Evolutionary conservation across 2,797 vertebrate species (phyloP).

Genomic region (Acrossocheilus fasciatus): DNA sequence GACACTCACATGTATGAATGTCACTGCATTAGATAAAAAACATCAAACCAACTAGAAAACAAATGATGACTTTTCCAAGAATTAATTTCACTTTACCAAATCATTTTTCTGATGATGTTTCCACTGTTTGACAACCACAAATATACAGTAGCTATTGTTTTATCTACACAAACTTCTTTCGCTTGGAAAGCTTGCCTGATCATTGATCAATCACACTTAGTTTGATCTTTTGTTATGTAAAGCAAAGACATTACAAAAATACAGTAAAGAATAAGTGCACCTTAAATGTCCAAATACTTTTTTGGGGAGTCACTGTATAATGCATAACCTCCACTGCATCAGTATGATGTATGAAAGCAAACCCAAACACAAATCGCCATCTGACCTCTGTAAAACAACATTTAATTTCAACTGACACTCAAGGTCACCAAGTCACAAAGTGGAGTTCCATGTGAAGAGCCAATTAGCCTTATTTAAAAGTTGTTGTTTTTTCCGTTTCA

Average conservation of each 20-base stretch:
- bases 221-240: conserved; percentile 3
- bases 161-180: not conserved
- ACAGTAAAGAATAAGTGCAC: not conserved
- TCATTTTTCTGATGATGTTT: not conserved
- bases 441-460: not conserved
- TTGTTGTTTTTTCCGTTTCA: not conserved
- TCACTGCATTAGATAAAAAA: not conserved
- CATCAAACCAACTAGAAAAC: not conserved
- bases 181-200: not conserved
- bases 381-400: not conserved
- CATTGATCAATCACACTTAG: not conserved
- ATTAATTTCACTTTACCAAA: not conserved
- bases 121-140: not conserved
- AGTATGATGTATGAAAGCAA: not conserved
- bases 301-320: not conserved
- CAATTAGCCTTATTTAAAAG: not conserved
- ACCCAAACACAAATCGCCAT: not conserved
- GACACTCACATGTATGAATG: not conserved
- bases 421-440: not conserved
- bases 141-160: not conserved
- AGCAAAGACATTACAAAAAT: not conserved
- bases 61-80: not conserved
- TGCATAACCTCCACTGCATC: not conserved
- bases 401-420: not conserved
- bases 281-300: not conserved